Base-by-base conservation (phyloP, 2,888 invertebrate genomes). In the Idaea aversata region DNA sequence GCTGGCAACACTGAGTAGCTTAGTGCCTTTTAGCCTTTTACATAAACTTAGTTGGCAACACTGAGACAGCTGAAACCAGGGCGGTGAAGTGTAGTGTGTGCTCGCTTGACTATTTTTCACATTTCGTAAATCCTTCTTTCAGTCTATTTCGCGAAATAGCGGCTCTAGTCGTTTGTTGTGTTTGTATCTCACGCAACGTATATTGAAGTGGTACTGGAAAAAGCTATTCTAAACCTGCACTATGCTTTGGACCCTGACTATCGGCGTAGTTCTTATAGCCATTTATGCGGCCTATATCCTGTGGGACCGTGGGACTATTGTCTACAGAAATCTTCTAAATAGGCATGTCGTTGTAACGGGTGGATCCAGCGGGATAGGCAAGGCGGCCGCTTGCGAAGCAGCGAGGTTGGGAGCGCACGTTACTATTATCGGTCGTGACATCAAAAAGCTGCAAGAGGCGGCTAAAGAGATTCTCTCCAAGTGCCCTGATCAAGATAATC, bases 331-430 rank as follows among this genome's bases (percentile, higher is more conserved):
- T 70, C 80, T 94, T 62, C 76, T 87, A 60, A 91, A 90, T 5
- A 94, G 92, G 77, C 95, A 96, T 89, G 94, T 96, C 38, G 94
- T 96, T 34, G 93, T 99, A 61, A 98, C 98, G 36, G 99, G 99
- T 60, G 99, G 99, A 13, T 99, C 99, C 0, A 98, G 98, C 88
- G 99, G 99, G 6, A 99, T 99, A 76, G 99, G 99, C 0, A 96
- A 97, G 86, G 95, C 96, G 67, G 86, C 97, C 15, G 99, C 98
- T 0, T 91, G 95, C 35, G 94, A 97, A 79, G 97, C 96, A 10
- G 97, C 96, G 0, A 93, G 93, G 77, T 89, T 94, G 75, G 99
- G 99, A 36, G 98, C 98, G 5, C 94, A 97, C 88, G 97, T 99
- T 1, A 98, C 99, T 0, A 95, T 99, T 63, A 94, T 99, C 70